Base-by-base conservation (phyloP, 2,797 vertebrate species). In the Enteromius fasciolatus region DNA sequence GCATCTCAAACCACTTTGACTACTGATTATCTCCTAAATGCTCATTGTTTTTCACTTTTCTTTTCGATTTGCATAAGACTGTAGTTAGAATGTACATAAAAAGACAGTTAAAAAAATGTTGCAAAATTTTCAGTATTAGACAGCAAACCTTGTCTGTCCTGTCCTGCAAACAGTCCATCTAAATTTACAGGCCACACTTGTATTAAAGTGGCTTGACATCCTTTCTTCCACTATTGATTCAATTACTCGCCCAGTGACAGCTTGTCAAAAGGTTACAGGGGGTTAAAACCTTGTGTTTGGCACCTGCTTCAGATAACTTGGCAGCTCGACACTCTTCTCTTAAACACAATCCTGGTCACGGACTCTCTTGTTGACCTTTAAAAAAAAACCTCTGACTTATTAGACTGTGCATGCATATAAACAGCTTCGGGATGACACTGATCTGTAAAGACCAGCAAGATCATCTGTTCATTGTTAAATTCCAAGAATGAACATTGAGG, bases 191-290 rank as follows among this genome's bases (percentile, higher is more conserved):
- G 31, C n/a, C 46, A 74, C 10, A 31, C 57, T 72, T 82, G 44
- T 75, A 73, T 76, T 77, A 14, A 36, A 83, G 67, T 44, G 73
- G 9, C 54, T 83, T 78, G 50, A 78, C 70, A 79, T 82, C 41
- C 12, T 39, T 57, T 25, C 31, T 48, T 61, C 54, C 46, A 9
- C 23, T 74, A 81, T 84, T 59, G 80, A 86, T 88, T 86, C 85
- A 76, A 85, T 80, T 80, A 84, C 82, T 82, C 76, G 14, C 20
- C n/a, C 70, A 79, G 76, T 59, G 41, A 80, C 70, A 78, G 46
- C 36, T 70, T 73, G 76, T 78, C 82, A 80, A 69, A 36, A 28
- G 84, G 84, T 87, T 81, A 87, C 44, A 52, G 61, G 67, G 50
- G 70, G 75, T 84, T 80, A 69, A 84, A 85, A 36, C 28, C 82